Evolutionary conservation across 1,140 invertebrate genomes (phyloP).

Genomic region (Saxidomus purpurata): DNA sequence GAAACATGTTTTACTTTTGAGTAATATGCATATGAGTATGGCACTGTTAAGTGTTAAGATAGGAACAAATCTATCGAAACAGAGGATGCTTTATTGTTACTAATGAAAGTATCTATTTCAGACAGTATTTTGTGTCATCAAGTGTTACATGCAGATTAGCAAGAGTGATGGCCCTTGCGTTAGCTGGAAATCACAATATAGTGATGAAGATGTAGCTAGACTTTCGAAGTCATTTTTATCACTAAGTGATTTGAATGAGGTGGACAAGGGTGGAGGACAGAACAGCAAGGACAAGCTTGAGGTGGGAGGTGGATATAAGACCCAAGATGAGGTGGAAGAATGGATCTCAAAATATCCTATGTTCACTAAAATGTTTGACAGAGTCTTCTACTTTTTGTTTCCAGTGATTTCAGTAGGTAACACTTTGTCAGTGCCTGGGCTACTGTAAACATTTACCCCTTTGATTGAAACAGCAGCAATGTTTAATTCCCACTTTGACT

Average conservation of each 20-base stretch:
- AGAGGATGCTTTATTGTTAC: too few relatives aligned
- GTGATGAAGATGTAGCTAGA: neutral
- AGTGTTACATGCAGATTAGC: constrained; percentile 16
- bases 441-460: too few relatives aligned
- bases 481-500: too few relatives aligned
- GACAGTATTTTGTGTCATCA: constrained; percentile 32
- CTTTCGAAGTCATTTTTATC: neutral
- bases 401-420: constrained; percentile 63
- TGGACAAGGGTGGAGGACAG: neutral
- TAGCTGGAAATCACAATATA: constrained; percentile 18
- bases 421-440: too few relatives aligned
- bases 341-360: constrained; percentile 76
- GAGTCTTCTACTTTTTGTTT: constrained; percentile 76
- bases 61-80: too few relatives aligned
- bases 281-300: neutral
- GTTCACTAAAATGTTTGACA: constrained; percentile 75
- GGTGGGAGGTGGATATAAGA: constrained; percentile 29
- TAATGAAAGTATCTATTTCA: too few relatives aligned
- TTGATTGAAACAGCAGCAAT: too few relatives aligned
- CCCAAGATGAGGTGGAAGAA: constrained; percentile 71
- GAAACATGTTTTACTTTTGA: too few relatives aligned
- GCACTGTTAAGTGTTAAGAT: too few relatives aligned
- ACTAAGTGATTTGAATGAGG: neutral
- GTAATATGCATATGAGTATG: too few relatives aligned
- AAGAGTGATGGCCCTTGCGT: constrained; percentile 3